Evolutionary conservation across 2,888 invertebrate species (phyloP).

Genomic region (Xylocampa areola): DNA sequence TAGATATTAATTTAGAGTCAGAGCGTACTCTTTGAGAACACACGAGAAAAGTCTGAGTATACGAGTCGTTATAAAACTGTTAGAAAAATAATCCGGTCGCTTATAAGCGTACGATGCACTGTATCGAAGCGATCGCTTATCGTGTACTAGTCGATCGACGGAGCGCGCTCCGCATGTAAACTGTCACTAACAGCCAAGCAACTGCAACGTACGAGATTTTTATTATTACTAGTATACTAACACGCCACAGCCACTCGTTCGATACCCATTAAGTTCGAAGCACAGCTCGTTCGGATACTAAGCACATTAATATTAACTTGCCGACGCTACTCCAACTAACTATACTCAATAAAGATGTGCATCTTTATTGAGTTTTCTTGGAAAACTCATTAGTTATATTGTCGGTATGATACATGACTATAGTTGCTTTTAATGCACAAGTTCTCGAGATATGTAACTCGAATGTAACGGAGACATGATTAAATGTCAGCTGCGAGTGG

Average conservation of each 20-base stretch:
- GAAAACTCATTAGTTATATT: constrained; percentile 46
- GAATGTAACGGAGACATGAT: constrained; percentile 30
- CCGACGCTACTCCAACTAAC: constrained; percentile 39
- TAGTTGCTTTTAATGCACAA: constrained; percentile 30
- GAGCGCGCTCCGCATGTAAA: constrained; percentile 26
- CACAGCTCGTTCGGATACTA: constrained; percentile 25
- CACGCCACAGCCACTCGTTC: constrained; percentile 8
- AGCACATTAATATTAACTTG: constrained; percentile 63
- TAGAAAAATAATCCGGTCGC: not conserved
- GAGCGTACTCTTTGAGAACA: too few species aligned
- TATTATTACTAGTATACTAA: constrained; percentile 33
- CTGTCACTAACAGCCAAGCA: constrained; percentile 19
- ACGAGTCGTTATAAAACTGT: not conserved
- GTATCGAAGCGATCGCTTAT: constrained; percentile 35
- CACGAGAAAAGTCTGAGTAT: not conserved
- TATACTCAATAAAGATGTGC: constrained; percentile 50
- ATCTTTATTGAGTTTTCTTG: constrained; percentile 42
- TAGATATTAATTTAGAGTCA: too few species aligned
- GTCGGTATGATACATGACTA: constrained; percentile 33
- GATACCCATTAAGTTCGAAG: constrained; percentile 33
- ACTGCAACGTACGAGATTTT: constrained; percentile 28
- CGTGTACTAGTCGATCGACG: constrained; percentile 15
- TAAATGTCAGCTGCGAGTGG: constrained; percentile 33
- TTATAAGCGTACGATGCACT: constrained; percentile 13
- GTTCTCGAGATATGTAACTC: constrained; percentile 25